Percentiles rank a stretch among this genome's conserved stretches.
Conservation (phyloP, 2,888 invertebrate species). For the Campoletis raptor region DNA sequence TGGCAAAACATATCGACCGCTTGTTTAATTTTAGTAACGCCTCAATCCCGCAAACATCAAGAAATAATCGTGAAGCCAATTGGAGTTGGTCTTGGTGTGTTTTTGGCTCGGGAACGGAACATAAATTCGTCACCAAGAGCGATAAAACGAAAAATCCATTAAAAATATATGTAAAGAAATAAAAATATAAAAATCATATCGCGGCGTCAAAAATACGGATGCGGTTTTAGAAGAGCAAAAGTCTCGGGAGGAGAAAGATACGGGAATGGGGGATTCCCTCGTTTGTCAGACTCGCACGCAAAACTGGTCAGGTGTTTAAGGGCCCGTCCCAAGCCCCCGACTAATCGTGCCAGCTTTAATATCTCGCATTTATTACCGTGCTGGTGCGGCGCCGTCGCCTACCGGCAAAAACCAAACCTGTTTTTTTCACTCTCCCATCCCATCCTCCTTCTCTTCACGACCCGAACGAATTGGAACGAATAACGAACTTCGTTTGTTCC, state of each 20-base stretch:
- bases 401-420: slow-evolving; percentile 60
- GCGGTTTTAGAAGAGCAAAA: slow-evolving; percentile 1
- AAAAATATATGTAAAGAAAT: not conserved
- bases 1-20: slow-evolving; percentile 19
- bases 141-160: not conserved
- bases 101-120: slow-evolving; percentile 24
- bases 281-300: slow-evolving; percentile 67
- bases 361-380: slow-evolving; percentile 67
- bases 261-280: slow-evolving; percentile 47
- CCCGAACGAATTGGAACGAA: slow-evolving; percentile 50
- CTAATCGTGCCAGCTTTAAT: slow-evolving; percentile 69
- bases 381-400: slow-evolving; percentile 57
- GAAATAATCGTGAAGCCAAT: slow-evolving; percentile 41
- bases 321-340: slow-evolving; percentile 63
- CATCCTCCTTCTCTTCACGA: not conserved
- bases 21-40: not conserved
- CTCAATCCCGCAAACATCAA: not conserved
- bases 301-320: slow-evolving; percentile 70
- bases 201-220: not conserved
- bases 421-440: slow-evolving; percentile 32
- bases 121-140: not conserved
- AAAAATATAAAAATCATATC: not conserved
- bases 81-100: not conserved
- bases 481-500: slow-evolving; percentile 49
- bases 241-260: slow-evolving; percentile 5